Evolutionary conservation across 30 jellyfish, hydroid and myxozoan species (phyloP).

Genomic region (Pseudorhiza aurosa): DNA sequence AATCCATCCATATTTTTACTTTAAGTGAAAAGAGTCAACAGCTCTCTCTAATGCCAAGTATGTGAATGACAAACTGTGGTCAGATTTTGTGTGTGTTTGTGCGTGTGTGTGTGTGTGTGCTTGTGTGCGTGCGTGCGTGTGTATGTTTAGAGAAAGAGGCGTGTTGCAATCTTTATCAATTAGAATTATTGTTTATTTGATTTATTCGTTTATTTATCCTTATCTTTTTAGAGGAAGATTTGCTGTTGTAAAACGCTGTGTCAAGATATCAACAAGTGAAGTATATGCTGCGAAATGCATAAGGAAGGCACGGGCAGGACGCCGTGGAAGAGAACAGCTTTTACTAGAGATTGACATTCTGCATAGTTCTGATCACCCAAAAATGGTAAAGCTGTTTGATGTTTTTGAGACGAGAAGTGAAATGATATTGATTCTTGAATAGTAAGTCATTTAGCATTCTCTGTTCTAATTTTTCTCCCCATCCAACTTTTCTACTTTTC

Average conservation of each 20-base stretch:
- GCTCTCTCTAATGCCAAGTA: no score
- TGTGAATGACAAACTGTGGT: no score
- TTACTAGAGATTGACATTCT: slow-evolving; percentile 88
- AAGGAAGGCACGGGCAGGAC: slow-evolving; percentile 95
- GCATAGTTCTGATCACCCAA: slow-evolving; percentile 87
- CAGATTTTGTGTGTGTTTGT: no score
- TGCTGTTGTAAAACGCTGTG: slow-evolving; percentile 97
- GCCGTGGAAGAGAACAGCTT: slow-evolving; percentile 95
- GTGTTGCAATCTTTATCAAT: no score
- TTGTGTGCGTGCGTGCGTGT: no score
- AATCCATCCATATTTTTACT: no score
- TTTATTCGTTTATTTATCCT: neutral
- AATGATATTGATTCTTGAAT: slow-evolving; percentile 89
- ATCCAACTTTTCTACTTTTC: no score
- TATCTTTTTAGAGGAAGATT: slow-evolving; percentile 86
- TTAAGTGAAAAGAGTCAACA: no score
- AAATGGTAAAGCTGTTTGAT: slow-evolving; percentile 93
- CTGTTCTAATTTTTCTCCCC: no score
- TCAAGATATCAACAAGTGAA: slow-evolving; percentile 76
- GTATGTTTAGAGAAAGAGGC: no score
- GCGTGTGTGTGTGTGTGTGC: no score
- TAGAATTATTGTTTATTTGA: neutral
- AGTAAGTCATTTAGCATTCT: slow-evolving; percentile 93
- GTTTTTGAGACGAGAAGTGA: slow-evolving; percentile 96
- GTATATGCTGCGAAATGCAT: slow-evolving; percentile 93